Evolutionary conservation across 2,113 vertebrate genomes (phyloP).

Genomic region (Dromiciops gliroides): DNA sequence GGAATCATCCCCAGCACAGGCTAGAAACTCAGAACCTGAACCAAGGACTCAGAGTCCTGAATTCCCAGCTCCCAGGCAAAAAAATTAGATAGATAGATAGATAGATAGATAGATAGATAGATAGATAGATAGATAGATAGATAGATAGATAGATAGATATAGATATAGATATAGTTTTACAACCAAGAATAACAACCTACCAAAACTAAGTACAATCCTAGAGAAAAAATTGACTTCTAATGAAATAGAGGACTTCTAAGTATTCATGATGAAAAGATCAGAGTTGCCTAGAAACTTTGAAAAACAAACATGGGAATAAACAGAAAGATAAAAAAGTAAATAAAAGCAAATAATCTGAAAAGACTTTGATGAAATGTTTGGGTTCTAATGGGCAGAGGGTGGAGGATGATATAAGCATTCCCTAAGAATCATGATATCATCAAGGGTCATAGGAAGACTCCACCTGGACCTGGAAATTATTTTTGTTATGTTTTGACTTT

Average conservation of each 20-base stretch:
- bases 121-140: too few species aligned
- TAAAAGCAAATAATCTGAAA: neutral
- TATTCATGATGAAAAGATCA: neutral
- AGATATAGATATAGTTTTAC: too few species aligned
- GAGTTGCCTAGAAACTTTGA: neutral
- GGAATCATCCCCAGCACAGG: too few species aligned
- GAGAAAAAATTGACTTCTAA: neutral
- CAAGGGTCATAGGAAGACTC: neutral
- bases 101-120: too few species aligned
- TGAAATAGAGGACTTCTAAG: neutral
- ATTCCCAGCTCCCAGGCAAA: too few species aligned
- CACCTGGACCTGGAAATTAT: neutral
- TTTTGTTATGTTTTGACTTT: neutral
- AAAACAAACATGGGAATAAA: neutral
- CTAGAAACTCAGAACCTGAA: too few species aligned
- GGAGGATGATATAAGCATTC: neutral
- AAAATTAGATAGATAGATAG: too few species aligned
- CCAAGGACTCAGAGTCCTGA: too few species aligned
- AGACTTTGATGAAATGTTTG: neutral
- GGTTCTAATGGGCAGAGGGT: neutral
- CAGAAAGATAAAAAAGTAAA: neutral
- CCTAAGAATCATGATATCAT: neutral
- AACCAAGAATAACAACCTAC: neutral
- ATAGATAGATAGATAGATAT: too few species aligned
- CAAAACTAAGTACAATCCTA: neutral